Conservation (phyloP, 2,888 invertebrate species). For the Thymelicus lineola region DNA sequence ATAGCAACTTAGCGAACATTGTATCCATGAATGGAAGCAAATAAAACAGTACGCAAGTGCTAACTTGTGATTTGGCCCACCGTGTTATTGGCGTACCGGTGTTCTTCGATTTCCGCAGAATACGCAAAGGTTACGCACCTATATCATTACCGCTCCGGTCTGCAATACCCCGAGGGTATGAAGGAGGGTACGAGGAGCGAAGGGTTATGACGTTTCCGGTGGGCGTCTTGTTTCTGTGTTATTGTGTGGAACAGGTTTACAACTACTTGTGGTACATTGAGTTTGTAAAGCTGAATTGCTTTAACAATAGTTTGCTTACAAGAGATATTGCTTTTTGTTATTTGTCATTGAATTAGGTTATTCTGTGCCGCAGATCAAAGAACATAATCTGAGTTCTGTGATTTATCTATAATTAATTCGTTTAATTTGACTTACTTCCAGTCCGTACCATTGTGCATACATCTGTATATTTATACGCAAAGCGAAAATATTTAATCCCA, state of each 20-base stretch:
- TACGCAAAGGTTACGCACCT: constrained; percentile 15
- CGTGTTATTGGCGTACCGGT: constrained; percentile 1
- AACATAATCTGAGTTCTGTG: no score
- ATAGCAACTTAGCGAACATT: neutral
- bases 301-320: no score
- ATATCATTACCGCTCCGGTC: constrained; percentile 12
- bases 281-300: no score
- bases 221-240: constrained; percentile 7
- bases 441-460: no score
- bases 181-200: neutral
- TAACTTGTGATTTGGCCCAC: constrained; percentile 27
- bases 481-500: no score
- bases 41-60: constrained; percentile 8
- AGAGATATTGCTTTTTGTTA: no score
- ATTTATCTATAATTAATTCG: no score
- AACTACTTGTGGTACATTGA: neutral
- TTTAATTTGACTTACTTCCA: no score
- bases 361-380: no score
- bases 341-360: no score
- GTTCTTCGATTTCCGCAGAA: neutral
- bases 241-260: neutral
- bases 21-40: neutral
- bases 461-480: no score
- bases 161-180: neutral
- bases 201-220: constrained; percentile 31